phyloP scores from a whole-genome alignment of 2,797 vertebrate species.

The Corythornis leucogaster region DNA sequence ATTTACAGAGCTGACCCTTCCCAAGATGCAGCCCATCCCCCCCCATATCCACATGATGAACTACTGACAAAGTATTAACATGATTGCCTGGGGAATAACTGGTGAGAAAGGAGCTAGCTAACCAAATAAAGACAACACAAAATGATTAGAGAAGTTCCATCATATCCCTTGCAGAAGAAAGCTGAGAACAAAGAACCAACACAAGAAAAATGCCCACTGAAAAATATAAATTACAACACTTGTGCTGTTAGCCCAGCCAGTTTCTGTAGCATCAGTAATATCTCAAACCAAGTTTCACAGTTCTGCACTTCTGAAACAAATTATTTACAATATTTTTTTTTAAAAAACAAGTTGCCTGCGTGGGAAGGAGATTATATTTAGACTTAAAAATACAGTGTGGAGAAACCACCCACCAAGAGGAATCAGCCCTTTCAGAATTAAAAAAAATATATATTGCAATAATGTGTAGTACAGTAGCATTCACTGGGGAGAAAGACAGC shows the following conservation, averaged over 20 bases:
- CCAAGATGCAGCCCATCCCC: neutral
- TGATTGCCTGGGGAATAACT: neutral
- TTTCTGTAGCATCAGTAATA: neutral
- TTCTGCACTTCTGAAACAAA: neutral
- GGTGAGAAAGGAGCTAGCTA: neutral
- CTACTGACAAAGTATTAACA: rapidly evolving
- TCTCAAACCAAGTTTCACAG: neutral
- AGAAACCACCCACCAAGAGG: neutral
- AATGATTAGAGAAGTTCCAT: neutral
- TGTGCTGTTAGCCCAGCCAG: neutral
- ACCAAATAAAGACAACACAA: neutral
- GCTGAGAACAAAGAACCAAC: neutral
- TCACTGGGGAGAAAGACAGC: neutral
- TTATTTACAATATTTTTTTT: neutral
- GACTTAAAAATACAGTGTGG: neutral
- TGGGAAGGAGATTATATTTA: constrained; percentile 52
- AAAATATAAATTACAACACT: neutral
- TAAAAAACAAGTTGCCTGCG: neutral
- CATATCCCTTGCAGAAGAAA: neutral
- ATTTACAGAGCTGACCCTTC: neutral
- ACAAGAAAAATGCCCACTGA: neutral
- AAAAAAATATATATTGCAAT: neutral
- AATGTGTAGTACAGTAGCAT: neutral
- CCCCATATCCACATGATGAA: neutral
- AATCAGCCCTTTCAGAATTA: neutral